phyloP scores from a whole-genome alignment of 1,140 invertebrate genomes.

The Camponotus pennsylvanicus region DNA sequence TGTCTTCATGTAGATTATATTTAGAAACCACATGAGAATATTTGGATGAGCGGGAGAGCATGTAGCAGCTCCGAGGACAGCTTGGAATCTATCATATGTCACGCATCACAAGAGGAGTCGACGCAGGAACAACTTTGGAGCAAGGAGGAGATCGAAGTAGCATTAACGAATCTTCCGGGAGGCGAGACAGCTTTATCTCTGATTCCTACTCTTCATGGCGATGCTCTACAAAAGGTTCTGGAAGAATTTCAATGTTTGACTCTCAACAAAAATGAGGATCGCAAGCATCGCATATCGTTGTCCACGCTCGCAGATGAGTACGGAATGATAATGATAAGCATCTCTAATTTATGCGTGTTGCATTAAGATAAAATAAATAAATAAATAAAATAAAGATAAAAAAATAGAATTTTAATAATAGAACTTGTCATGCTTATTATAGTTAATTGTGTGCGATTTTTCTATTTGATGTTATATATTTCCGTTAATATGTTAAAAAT shows the following conservation, averaged over 20 bases:
- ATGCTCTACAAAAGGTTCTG: conserved; percentile 54
- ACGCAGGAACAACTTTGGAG: too few species aligned
- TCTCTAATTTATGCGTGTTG: neutral
- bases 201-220: too few species aligned
- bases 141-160: too few species aligned
- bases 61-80: too few species aligned
- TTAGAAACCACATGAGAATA: conserved; percentile 73
- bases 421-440: neutral
- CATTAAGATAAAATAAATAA: neutral
- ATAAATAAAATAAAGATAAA: neutral
- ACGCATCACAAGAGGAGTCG: too few species aligned
- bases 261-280: conserved; percentile 50
- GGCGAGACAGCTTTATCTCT: too few species aligned
- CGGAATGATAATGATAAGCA: neutral
- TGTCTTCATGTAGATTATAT: conserved; percentile 3
- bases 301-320: conserved; percentile 78
- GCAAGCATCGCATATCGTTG: conserved; percentile 45
- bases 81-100: too few species aligned
- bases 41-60: too few species aligned
- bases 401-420: too few species aligned
- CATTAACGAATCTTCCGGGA: too few species aligned
- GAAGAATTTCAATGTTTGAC: conserved; percentile 71
- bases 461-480: too few species aligned
- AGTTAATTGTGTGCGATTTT: neutral
- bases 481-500: too few species aligned